Base-by-base conservation (phyloP, 2,797 vertebrate genomes). In the Melanotaenia trifasciata region DNA sequence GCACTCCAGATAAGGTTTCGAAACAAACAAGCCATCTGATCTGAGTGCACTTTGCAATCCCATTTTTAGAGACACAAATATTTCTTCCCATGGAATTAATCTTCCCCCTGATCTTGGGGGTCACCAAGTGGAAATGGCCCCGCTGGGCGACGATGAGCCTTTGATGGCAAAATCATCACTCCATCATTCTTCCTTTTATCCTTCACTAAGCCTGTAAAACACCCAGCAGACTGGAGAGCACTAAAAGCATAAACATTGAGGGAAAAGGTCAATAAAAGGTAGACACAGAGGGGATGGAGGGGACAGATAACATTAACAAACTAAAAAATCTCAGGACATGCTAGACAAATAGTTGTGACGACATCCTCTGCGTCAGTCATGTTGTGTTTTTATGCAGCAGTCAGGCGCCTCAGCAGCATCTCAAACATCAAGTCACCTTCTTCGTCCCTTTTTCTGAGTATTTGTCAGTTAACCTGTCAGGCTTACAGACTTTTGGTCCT, bases 1-100 rank as follows among this genome's bases (percentile, higher is more conserved):
- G 64, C 53, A 56, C 56, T 72, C 24, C 74, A 87, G 89, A 90
- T 88, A 85, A 86, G 82, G 62, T 68, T 70, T 59, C 16, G 76
- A 87, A 86, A 89, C 85, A 87, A 90, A 84, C 87, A 87, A 80
- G 70, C 63, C 63, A 82, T 83, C 86, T 66, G 81, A 88, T 84
- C 76, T 61, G 30, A 80, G 70, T 58, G 28, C 47, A 64, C 76
- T 76, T 84, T 88, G 80, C 83, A 79, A 71, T 80, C 76, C 78
- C 50, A 51, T 72, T 80, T 65, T 78, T 73, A 80, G 54, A 83
- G 72, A 76, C 74, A 69, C 82, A 83, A 89, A 87, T 72, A 88
- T 87, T 87, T 84, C 80, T 67, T 73, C 24, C 24, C 18, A 12
- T 28, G 4, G 75, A 84, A 81, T 82, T 73, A 85, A 86, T 90